These are phyloP conservation scores for Distichodus sexfasciatus DNA, from an alignment of 2,797 vertebrate genomes.

Conservation along the genomic window DNA sequence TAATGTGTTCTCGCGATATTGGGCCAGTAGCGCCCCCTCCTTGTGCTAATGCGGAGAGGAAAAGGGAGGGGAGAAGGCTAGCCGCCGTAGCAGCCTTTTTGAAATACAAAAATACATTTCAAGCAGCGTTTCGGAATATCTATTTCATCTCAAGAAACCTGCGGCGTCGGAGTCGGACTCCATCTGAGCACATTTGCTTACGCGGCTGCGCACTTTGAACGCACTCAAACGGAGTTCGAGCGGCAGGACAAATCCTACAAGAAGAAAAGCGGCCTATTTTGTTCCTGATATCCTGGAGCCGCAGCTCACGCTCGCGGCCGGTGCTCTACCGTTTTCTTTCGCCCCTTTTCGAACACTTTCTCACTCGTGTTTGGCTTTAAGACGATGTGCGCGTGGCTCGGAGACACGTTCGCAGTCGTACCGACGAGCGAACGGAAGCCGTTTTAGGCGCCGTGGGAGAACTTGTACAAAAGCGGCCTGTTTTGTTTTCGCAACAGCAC, in stretches of 20 bases:
- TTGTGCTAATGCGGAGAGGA: conserved; percentile 60
- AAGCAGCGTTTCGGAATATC: conserved; percentile 38
- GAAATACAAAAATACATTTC: conserved; percentile 64
- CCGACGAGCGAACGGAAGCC: conserved; percentile 13
- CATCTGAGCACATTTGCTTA: not conserved
- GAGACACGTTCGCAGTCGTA: accelerated
- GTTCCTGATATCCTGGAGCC: conserved; percentile 62
- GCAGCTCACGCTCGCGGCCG: conserved; percentile 54
- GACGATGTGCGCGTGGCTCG: not conserved
- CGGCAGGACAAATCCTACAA: conserved; percentile 39
- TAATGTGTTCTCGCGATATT: conserved; percentile 69
- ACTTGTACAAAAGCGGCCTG: conserved; percentile 61
- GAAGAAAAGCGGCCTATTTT: conserved; percentile 71
- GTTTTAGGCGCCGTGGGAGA: conserved; percentile 11
- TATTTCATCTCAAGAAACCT: conserved; percentile 28
- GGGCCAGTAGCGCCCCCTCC: conserved; percentile 69
- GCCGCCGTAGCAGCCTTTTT: conserved; percentile 70
- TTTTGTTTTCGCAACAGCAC: conserved; percentile 67
- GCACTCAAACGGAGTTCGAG: conserved; percentile 40
- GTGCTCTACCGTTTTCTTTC: conserved; percentile 17
- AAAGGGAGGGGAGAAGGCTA: conserved; percentile 67
- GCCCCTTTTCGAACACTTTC: conserved; percentile 53
- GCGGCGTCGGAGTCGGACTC: conserved; percentile 7
- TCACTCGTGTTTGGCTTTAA: conserved; percentile 13
- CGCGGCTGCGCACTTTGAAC: conserved; percentile 37